Conservation (phyloP, 2,888 invertebrate genomes). For the Cybosia mesomella region DNA sequence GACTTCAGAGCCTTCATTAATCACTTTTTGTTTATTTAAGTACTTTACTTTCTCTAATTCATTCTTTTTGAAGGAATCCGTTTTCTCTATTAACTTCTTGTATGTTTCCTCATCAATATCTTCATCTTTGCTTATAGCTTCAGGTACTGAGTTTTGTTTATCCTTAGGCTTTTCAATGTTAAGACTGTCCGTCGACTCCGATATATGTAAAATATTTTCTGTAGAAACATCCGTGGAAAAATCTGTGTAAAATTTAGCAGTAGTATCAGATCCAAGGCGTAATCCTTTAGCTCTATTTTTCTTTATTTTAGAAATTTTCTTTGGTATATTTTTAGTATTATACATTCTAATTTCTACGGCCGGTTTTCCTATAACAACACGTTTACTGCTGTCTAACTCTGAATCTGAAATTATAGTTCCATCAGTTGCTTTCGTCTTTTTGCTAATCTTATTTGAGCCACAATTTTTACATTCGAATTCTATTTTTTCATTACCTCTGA, state of each 20-base stretch:
- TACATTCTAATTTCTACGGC: slow-evolving; percentile 88
- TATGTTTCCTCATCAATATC: slow-evolving; percentile 83
- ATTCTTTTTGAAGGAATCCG: slow-evolving; percentile 85
- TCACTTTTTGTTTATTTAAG: slow-evolving; percentile 82
- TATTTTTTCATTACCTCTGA: slow-evolving; percentile 76
- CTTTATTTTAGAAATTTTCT: slow-evolving; percentile 90
- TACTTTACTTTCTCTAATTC: slow-evolving; percentile 83
- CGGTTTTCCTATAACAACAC: slow-evolving; percentile 57
- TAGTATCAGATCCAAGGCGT: slow-evolving; percentile 81
- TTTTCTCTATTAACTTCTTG: slow-evolving; percentile 82
- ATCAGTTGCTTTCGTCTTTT: slow-evolving; percentile 66
- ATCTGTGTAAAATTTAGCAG: slow-evolving; percentile 90
- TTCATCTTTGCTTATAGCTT: slow-evolving; percentile 76
- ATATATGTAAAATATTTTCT: slow-evolving; percentile 88
- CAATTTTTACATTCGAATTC: slow-evolving; percentile 83
- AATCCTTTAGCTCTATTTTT: slow-evolving; percentile 88
- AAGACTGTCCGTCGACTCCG: slow-evolving; percentile 89
- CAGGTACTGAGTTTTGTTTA: slow-evolving; percentile 53
- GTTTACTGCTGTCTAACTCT: slow-evolving; percentile 71
- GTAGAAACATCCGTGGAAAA: slow-evolving; percentile 88
- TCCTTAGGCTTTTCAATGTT: slow-evolving; percentile 75
- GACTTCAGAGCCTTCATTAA: slow-evolving; percentile 76
- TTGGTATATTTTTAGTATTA: slow-evolving; percentile 90
- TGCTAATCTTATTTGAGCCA: slow-evolving; percentile 79
- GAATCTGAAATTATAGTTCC: slow-evolving; percentile 72